phyloP scores from a whole-genome alignment of 2,113 vertebrate genomes.

The Ammodytes marinus region DNA sequence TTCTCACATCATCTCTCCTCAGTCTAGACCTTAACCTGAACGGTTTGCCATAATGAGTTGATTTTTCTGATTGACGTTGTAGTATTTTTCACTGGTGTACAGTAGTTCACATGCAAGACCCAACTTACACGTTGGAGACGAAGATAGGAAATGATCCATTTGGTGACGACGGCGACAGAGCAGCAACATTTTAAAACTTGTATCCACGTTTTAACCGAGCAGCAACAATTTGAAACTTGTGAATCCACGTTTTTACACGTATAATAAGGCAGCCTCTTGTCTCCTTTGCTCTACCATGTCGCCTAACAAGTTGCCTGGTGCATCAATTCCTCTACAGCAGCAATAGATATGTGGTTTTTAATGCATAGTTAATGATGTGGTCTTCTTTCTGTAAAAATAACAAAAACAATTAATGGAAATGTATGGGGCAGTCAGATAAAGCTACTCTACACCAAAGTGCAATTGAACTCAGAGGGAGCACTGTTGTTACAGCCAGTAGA shows the following conservation, averaged over 20 bases:
- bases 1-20: background rate
- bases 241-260: background rate
- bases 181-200: background rate
- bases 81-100: slow-evolving; percentile 56
- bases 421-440: slow-evolving; percentile 57
- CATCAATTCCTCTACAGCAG: slow-evolving; percentile 25
- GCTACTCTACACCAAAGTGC: slow-evolving; percentile 80
- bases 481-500: slow-evolving; percentile 70
- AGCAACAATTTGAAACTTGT: background rate
- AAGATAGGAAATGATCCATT: slow-evolving; percentile 3
- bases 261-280: background rate
- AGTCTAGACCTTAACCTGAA: background rate
- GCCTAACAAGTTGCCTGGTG: slow-evolving; percentile 9
- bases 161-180: background rate
- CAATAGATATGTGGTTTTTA: slow-evolving; percentile 27
- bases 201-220: background rate
- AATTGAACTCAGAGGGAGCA: slow-evolving; percentile 80
- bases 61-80: slow-evolving; percentile 34
- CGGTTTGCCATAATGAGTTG: slow-evolving; percentile 19
- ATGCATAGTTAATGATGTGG: background rate
- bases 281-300: background rate
- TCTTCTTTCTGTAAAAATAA: slow-evolving; percentile 6
- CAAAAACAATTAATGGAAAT: slow-evolving; percentile 31
- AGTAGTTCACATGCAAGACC: slow-evolving; percentile 50
- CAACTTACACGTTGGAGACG: background rate